A percentile compares a stretch with the other conserved stretches of the same genome.
Conservation (phyloP, 1,140 invertebrate genomes). For the Aphis gossypii region DNA sequence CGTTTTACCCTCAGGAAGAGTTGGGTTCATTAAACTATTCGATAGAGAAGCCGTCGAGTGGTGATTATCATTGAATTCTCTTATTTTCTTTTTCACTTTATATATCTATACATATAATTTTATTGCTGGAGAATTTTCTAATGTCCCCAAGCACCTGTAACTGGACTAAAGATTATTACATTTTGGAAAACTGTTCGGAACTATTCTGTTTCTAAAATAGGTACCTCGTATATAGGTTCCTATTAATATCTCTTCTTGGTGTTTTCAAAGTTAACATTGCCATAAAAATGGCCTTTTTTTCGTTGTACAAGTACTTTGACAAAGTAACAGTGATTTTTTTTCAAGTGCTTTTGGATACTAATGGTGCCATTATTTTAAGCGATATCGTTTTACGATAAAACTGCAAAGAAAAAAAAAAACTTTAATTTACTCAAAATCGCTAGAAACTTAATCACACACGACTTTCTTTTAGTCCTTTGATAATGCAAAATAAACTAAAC, state of each 20-base stretch:
- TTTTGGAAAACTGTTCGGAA: neutral
- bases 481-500: neutral
- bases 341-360: conserved; percentile 30
- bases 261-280: neutral
- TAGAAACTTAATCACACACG: neutral
- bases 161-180: conserved; percentile 12
- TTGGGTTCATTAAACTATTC: conserved; percentile 30
- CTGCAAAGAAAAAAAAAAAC: conserved; percentile 16
- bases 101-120: neutral
- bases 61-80: conserved; percentile 1
- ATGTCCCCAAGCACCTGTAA: conserved; percentile 27
- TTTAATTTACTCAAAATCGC: conserved; percentile 32
- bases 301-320: neutral
- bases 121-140: neutral
- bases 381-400: conserved; percentile 35
- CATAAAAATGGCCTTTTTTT: conserved; percentile 18
- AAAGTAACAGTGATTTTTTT: conserved; percentile 43
- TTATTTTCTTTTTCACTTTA: neutral
- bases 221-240: neutral
- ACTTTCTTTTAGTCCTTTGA: neutral
- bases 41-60: neutral
- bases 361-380: conserved; percentile 28
- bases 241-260: neutral
- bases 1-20: conserved; percentile 37
- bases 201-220: neutral